A percentile compares a stretch with the other conserved stretches of the same genome.
Evolutionary conservation across 2,797 vertebrate genomes (phyloP).

Genomic region (Ctenochaetus hawaiiensis): DNA sequence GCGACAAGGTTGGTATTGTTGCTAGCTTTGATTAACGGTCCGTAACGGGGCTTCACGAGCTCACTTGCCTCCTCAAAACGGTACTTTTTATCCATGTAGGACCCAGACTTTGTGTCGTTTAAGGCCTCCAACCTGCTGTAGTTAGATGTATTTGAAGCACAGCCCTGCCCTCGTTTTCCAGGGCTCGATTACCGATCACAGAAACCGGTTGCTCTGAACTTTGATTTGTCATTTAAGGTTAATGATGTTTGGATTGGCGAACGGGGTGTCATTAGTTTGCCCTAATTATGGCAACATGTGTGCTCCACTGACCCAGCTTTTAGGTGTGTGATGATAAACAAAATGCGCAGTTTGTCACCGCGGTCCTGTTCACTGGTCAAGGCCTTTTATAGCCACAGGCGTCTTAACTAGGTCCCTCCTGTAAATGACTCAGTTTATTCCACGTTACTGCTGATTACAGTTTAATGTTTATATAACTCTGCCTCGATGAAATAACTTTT

Average conservation of each 20-base stretch:
- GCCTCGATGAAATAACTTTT: background rate
- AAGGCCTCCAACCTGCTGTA: too few relatives aligned
- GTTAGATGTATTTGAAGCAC: background rate
- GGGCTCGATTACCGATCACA: background rate
- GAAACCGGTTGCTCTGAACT: background rate
- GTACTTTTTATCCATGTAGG: background rate
- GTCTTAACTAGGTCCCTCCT: background rate
- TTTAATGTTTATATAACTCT: constrained; percentile 7
- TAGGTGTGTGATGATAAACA: background rate
- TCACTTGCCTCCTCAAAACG: background rate
- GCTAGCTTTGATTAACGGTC: constrained; percentile 53
- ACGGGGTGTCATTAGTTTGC: background rate
- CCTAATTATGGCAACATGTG: background rate
- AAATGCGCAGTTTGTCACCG: background rate
- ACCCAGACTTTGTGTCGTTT: too few relatives aligned
- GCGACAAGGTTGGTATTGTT: constrained; percentile 63
- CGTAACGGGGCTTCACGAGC: too few relatives aligned
- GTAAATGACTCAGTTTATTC: constrained; percentile 40
- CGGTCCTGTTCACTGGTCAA: background rate
- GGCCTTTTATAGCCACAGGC: background rate
- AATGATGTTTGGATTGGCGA: background rate
- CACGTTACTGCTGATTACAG: background rate
- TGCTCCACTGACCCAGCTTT: background rate
- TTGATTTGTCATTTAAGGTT: background rate
- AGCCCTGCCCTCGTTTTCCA: background rate